Evolutionary conservation across 2,888 invertebrate species (phyloP), one percentile per base, ranked within the genome.

Genomic region (Ornithoptera priamus): DNA sequence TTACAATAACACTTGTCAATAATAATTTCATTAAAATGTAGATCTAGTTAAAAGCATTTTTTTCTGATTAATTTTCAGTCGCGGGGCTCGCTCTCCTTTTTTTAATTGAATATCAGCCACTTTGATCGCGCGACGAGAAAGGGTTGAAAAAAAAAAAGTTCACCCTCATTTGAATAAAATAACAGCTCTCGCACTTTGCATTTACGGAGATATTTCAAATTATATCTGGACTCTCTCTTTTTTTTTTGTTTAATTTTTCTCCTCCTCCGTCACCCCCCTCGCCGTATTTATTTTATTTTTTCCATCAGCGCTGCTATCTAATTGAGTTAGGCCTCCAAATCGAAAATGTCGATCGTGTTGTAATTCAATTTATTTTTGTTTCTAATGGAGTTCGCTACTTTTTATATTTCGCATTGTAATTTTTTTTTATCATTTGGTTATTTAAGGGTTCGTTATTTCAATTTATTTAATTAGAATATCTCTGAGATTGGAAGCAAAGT

Each of bases 1-100:
- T 89, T 88, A 87, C 87, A 77, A 86, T 90, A 90, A 92, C 89
- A 86, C 87, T 89, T 87, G 90, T 92, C 92, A 92, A 92, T 92
- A 92, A 92, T 92, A 92, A 92, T 92, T 92, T 92, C 92, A 92
- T 92, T 90, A 92, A 92, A 92, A 92, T 92, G 92, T 92, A 92
- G 92, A 92, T 92, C 90, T 92, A 92, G 92, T 92, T 92, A 92
- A 92, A 92, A 92, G 92, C 92, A 92, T 92, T 92, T 92, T 67
- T 92, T 92, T 92, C 90, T 92, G 91, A 92, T 92, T 92, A 92
- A 92, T 92, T 92, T 92, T 89, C 91, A 92, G 91, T 91, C 92
- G 90, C 89, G 90, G 82, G 46, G 79, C 62, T 81, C 84, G 82
- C 86, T 89, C 88, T 89, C 87, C 90, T 91, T 92, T 46, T 92